Conservation (phyloP, 2,113 vertebrate species). For the Butorides virescens region DNA sequence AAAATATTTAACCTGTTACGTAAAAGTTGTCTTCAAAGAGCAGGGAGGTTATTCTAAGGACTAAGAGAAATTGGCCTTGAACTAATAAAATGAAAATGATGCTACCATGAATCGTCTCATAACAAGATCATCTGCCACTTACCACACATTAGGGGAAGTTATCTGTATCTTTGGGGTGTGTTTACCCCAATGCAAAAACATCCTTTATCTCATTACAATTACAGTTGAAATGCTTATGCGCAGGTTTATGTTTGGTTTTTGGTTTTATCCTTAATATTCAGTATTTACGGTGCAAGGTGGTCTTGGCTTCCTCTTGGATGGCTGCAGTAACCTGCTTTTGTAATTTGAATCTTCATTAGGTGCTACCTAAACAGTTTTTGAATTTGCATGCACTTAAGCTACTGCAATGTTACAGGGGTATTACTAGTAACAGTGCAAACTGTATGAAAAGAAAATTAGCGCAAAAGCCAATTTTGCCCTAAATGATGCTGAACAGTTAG, state of each 20-base stretch:
- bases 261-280: background rate
- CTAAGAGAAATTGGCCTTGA: background rate
- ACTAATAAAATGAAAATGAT: background rate
- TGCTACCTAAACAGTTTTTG: background rate
- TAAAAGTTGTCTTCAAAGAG: background rate
- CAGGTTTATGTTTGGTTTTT: background rate
- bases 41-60: background rate
- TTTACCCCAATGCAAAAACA: background rate
- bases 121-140: background rate
- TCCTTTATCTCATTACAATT: background rate
- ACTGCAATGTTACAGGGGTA: background rate
- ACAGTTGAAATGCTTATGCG: background rate
- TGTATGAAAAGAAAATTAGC: background rate
- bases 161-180: background rate
- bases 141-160: background rate
- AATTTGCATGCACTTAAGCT: background rate
- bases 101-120: background rate
- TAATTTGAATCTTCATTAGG: background rate
- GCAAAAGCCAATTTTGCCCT: constrained; percentile 27
- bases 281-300: background rate
- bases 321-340: background rate
- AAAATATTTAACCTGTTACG: background rate
- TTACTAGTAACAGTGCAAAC: background rate
- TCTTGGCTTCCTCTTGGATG: background rate
- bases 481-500: background rate